Percentiles rank a stretch among this genome's conserved stretches.
Evolutionary conservation across 1,140 invertebrate genomes (phyloP).

Genomic region (Zaprionus lachaisei): DNA sequence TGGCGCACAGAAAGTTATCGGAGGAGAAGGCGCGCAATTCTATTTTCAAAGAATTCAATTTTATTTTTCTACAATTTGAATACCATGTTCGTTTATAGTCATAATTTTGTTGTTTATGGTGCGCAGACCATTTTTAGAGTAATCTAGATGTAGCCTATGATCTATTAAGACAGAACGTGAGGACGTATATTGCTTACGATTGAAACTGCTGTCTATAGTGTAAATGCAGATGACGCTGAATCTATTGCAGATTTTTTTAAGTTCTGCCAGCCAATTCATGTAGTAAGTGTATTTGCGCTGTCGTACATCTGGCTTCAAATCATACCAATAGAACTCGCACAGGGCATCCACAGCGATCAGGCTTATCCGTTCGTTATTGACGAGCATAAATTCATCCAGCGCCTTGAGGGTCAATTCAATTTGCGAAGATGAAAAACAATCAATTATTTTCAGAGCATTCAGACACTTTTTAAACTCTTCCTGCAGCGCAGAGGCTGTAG

Average conservation of each 20-base stretch:
- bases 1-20: neutral
- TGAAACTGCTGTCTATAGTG: conserved; percentile 32
- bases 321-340: conserved; percentile 41
- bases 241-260: conserved; percentile 30
- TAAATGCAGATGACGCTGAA: conserved; percentile 37
- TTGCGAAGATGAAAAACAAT: conserved; percentile 26
- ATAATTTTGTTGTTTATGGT: conserved; percentile 23
- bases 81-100: conserved; percentile 8
- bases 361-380: conserved; percentile 19
- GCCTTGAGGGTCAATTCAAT: conserved; percentile 26
- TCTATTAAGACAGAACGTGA: conserved; percentile 15
- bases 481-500: neutral
- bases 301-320: conserved; percentile 9
- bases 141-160: conserved; percentile 15
- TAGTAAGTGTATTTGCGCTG: conserved; percentile 39
- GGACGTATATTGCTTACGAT: neutral
- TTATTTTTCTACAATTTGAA: conserved; percentile 11
- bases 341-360: conserved; percentile 28
- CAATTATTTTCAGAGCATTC: conserved; percentile 27
- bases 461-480: conserved; percentile 17
- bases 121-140: conserved; percentile 3
- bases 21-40: conserved; percentile 5
- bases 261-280: conserved; percentile 8
- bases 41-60: neutral
- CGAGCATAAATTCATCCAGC: conserved; percentile 24